Percentiles rank a stretch among this genome's conserved stretches.
phyloP scores from a whole-genome alignment of 1,140 invertebrate species.

The Papilio glaucus region DNA sequence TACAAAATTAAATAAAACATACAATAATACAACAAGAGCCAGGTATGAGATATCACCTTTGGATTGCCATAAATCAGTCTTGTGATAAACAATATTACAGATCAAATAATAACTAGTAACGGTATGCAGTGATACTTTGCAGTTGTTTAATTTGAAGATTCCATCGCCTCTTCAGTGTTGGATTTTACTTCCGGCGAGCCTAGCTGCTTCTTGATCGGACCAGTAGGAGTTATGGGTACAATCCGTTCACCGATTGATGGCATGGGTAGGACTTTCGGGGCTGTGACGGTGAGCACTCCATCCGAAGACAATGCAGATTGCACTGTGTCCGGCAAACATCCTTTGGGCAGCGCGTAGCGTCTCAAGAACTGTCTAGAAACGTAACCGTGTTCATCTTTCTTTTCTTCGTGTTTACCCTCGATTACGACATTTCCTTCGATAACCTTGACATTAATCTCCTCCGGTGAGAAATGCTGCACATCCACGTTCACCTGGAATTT shows the following conservation, averaged over 20 bases:
- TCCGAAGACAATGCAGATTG: conserved; percentile 89
- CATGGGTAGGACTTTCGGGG: conserved; percentile 81
- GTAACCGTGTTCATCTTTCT: conserved; percentile 88
- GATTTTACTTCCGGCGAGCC: conserved; percentile 44
- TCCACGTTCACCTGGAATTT: conserved; percentile 89
- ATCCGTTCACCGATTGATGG: conserved; percentile 70
- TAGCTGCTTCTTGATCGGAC: conserved; percentile 62
- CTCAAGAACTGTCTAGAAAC: conserved; percentile 89
- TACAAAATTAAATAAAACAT: conserved; percentile 18
- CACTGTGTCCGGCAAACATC: conserved; percentile 87
- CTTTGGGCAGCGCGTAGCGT: conserved; percentile 87
- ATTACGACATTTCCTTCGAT: conserved; percentile 87
- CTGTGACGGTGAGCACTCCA: conserved; percentile 88
- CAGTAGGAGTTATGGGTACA: conserved; percentile 71
- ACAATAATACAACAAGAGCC: neutral
- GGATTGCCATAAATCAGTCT: conserved; percentile 24
- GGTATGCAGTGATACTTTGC: neutral
- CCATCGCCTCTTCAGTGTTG: conserved; percentile 31
- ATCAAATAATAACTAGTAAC: neutral
- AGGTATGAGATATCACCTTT: conserved; percentile 22
- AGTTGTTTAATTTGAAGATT: neutral
- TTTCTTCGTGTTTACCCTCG: conserved; percentile 91
- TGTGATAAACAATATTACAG: neutral
- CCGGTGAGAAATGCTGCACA: conserved; percentile 93
- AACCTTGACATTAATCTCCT: conserved; percentile 92